phyloP scores from a whole-genome alignment of 2,113 vertebrate genomes.

The Cnemophilus loriae region DNA sequence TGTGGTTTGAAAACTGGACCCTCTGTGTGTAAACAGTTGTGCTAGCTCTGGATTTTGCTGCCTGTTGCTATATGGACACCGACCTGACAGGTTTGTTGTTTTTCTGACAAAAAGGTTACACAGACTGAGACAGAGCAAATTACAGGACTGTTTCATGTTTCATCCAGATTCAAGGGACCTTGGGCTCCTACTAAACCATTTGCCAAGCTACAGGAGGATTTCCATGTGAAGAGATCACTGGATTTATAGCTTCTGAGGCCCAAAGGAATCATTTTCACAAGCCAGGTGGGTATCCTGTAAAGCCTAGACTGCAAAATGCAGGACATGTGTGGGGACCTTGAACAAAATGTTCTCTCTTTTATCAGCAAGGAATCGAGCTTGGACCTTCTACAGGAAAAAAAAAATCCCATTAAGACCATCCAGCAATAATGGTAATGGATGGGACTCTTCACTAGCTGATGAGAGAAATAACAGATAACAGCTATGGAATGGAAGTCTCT shows the following conservation, averaged over 20 bases:
- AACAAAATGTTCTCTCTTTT: neutral
- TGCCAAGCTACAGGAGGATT: neutral
- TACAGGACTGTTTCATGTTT: neutral
- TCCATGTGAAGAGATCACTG: neutral
- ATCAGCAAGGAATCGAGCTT: neutral
- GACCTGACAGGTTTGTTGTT: neutral
- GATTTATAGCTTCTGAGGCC: neutral
- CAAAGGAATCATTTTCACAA: neutral
- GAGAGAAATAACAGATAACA: neutral
- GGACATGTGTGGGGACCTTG: neutral
- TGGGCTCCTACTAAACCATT: neutral
- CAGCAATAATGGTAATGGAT: neutral
- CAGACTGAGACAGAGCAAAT: neutral
- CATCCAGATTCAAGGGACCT: neutral
- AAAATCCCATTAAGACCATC: neutral
- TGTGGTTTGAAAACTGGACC: neutral
- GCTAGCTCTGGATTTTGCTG: neutral
- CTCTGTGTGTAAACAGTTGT: rapidly evolving
- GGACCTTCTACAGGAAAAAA: neutral
- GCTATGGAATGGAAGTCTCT: neutral
- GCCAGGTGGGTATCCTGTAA: neutral
- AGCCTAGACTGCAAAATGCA: neutral
- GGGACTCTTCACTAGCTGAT: neutral
- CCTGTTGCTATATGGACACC: neutral
- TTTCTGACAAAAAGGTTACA: neutral